Evolutionary conservation across 2,797 vertebrate genomes (phyloP).

Genomic region (Propithecus perrieri): DNA sequence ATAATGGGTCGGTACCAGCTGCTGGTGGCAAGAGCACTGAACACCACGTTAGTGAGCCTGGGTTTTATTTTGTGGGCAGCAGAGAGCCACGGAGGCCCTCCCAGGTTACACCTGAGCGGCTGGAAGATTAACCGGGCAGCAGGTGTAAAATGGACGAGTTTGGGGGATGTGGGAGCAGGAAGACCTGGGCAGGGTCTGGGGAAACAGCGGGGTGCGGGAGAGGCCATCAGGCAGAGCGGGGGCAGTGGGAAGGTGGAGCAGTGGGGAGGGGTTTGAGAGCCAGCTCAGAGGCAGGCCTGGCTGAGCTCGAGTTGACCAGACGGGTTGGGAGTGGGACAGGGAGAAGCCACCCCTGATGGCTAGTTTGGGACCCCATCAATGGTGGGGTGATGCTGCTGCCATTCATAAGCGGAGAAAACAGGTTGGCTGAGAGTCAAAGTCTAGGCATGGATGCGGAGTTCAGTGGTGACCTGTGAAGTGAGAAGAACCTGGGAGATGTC

Average conservation of each 20-base stretch:
- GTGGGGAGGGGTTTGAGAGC: background rate
- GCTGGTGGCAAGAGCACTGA: background rate
- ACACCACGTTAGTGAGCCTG: fast-evolving
- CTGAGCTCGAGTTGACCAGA: background rate
- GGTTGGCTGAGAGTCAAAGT: background rate
- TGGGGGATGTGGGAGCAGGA: background rate
- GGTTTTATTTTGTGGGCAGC: background rate
- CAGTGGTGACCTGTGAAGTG: fast-evolving
- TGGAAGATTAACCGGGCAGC: background rate
- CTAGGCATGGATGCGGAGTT: background rate
- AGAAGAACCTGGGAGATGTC: background rate
- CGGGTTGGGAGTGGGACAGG: fast-evolving
- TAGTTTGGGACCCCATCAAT: background rate
- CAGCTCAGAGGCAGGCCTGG: background rate
- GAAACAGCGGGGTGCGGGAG: background rate
- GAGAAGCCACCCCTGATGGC: background rate
- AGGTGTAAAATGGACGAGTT: background rate
- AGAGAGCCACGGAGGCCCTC: background rate
- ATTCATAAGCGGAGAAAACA: background rate
- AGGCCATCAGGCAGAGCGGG: background rate
- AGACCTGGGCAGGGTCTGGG: background rate
- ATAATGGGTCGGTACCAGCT: background rate
- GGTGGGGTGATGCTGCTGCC: background rate
- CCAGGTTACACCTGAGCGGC: background rate
- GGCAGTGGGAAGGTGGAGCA: background rate